phyloP scores from a whole-genome alignment of 1,140 invertebrate species.

The Drosophila carrolli region DNA sequence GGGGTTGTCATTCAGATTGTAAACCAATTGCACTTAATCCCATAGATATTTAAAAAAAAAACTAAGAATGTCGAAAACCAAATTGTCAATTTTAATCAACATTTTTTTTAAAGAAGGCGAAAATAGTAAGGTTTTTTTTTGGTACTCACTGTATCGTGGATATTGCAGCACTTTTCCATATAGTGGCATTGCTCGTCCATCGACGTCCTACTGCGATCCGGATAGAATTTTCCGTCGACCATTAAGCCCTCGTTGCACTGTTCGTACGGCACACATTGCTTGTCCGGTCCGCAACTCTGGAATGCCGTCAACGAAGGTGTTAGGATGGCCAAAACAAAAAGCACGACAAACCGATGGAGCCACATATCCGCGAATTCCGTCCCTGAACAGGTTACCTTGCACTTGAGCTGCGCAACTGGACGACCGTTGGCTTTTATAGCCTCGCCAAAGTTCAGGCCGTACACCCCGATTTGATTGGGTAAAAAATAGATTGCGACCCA shows the following conservation, averaged over 20 bases:
- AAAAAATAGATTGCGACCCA: conserved; percentile 59
- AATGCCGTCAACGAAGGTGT: not conserved
- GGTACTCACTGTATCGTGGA: conserved; percentile 36
- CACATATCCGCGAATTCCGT: conserved; percentile 11
- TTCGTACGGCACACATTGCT: conserved; percentile 56
- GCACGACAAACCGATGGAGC: not conserved
- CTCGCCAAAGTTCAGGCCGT: conserved; percentile 19
- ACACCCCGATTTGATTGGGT: conserved; percentile 44
- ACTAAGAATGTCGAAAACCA: not conserved
- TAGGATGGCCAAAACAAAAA: not conserved
- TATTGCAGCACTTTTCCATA: conserved; percentile 64
- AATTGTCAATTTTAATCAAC: not conserved
- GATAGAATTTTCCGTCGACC: conserved; percentile 55
- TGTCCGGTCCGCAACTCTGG: conserved; percentile 43
- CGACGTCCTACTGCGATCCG: conserved; percentile 49
- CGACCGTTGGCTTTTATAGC: conserved; percentile 55
- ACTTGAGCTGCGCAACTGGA: conserved; percentile 28
- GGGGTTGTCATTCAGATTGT: not conserved
- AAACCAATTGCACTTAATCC: not conserved
- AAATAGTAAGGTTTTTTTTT: too few relatives aligned
- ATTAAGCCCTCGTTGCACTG: conserved; percentile 51
- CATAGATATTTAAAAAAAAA: not conserved
- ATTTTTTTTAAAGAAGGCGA: too few relatives aligned
- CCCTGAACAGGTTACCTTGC: conserved; percentile 15
- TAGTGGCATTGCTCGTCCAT: conserved; percentile 57